A percentile compares a stretch with the other conserved stretches of the same genome.
These are phyloP conservation scores for Drosophila pruinosa DNA, from an alignment of 1,140 invertebrate genomes.

Conservation along the genomic window DNA sequence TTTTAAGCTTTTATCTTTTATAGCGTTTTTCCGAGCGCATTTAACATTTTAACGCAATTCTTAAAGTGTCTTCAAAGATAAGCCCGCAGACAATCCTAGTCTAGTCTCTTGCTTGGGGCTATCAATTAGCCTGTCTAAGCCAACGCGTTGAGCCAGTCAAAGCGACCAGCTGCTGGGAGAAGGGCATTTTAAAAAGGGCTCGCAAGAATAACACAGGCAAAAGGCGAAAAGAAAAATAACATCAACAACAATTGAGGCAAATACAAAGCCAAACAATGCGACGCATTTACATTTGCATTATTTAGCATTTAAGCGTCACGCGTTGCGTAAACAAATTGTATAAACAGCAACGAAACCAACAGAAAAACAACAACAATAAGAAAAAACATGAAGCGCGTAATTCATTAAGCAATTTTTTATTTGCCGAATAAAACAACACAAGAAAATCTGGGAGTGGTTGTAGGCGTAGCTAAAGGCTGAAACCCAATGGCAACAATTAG, in stretches of 20 bases:
- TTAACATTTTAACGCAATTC: not conserved
- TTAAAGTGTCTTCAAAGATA: not conserved
- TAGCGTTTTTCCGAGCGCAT: not conserved
- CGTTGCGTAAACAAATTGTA: conserved; percentile 80
- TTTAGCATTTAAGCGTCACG: conserved; percentile 81
- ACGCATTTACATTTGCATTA: conserved; percentile 77
- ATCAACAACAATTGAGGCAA: conserved; percentile 42
- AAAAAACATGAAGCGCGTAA: conserved; percentile 60
- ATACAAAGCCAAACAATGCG: conserved; percentile 59
- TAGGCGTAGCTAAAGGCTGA: conserved; percentile 7
- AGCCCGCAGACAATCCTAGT: not conserved
- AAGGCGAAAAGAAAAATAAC: conserved; percentile 28
- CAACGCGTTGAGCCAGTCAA: not conserved
- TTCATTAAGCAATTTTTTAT: conserved; percentile 69
- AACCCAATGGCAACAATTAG: not conserved
- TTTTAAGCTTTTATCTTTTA: not conserved
- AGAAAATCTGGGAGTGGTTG: not conserved
- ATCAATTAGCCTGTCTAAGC: not conserved
- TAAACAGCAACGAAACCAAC: conserved; percentile 54
- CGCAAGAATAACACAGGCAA: conserved; percentile 27
- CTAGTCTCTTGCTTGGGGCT: not conserved
- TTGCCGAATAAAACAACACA: conserved; percentile 6
- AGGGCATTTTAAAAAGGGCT: conserved; percentile 50
- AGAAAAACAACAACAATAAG: conserved; percentile 3
- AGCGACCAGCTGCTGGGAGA: not conserved